Evolutionary conservation across 2,113 vertebrate species (phyloP), one percentile per base, ranked within the genome.

Genomic region (Lagopus muta): DNA sequence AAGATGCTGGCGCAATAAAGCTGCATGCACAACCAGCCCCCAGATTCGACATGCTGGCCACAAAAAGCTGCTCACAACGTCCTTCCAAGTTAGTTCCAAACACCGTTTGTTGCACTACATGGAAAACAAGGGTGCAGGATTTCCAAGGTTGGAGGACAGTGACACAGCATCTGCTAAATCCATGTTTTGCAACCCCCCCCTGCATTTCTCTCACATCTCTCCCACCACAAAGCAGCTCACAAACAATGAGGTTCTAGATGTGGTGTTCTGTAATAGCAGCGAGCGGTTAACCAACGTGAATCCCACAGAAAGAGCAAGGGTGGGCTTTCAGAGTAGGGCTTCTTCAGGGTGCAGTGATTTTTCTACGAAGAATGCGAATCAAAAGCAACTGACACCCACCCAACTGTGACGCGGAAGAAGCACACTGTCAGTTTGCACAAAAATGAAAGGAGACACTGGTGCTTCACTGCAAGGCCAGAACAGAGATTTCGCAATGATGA

Each of bases 221-320:
- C 87, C 94, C 92, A 97, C 97, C 96, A 88, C 97, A 97, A 92
- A 81, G 80, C 25, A 76, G 79, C 85, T 94, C 94, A 78, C 32
- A 43, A 77, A 91, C 55, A 78, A 76, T 90, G 86, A 88, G 80
- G 69, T 60, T 96, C 71, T 92, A 95, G 91, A 89, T 65, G 94
- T 96, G 97, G 97, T 62, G 90, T 95, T 97, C 90, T 95, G 3
- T 79, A 93, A 82, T 76, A 93, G 80, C 94, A 95, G 92, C 4
- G 3, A 96, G 98, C 89, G 98, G 98, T 98, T 98, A 98, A 98
- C 98, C 98, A 93, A 94, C 0, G 25, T 62, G 58, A 95, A 97
- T 97, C 95, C 97, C 97, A 97, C 97, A 96, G 96, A 97, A 92
- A 93, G 88, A 88, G 15, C 94, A 96, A 93, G 95, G 97, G 98